phyloP scores from a whole-genome alignment of 2,113 vertebrate genomes.

The Megaceryle maxima region DNA sequence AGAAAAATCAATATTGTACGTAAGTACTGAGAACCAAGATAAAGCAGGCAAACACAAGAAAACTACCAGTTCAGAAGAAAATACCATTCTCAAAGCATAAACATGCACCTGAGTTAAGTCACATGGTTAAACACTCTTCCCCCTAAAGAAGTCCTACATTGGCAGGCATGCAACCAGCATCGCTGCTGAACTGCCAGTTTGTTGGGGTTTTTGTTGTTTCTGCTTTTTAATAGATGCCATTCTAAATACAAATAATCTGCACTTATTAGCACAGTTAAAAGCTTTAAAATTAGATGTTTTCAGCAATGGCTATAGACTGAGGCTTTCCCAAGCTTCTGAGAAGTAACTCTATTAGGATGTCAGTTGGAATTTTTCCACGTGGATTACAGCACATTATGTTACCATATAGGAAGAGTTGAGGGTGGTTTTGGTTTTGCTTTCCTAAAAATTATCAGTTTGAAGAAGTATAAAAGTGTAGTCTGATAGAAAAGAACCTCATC shows the following conservation, averaged over 20 bases:
- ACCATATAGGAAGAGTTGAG: not conserved
- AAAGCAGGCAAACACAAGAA: not conserved
- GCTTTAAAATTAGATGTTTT: not conserved
- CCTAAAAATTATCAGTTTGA: not conserved
- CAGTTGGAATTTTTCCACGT: not conserved
- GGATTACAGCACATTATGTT: not conserved
- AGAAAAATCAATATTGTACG: not conserved
- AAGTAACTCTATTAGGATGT: not conserved
- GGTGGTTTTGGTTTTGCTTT: accelerated
- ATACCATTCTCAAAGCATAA: not conserved
- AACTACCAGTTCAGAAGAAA: not conserved
- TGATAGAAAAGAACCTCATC: not conserved
- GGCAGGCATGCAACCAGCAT: not conserved
- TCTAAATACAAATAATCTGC: not conserved
- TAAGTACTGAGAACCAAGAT: not conserved
- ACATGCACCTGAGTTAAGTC: not conserved
- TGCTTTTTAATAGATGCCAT: not conserved
- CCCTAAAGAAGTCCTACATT: accelerated
- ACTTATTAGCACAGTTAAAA: not conserved
- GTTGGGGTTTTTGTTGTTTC: not conserved
- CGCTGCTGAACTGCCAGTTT: not conserved
- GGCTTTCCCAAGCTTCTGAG: not conserved
- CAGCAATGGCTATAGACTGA: not conserved
- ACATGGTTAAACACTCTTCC: not conserved
- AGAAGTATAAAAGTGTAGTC: not conserved